phyloP scores from a whole-genome alignment of 2,888 invertebrate genomes.

The Heteromyza rotundicornis region DNA sequence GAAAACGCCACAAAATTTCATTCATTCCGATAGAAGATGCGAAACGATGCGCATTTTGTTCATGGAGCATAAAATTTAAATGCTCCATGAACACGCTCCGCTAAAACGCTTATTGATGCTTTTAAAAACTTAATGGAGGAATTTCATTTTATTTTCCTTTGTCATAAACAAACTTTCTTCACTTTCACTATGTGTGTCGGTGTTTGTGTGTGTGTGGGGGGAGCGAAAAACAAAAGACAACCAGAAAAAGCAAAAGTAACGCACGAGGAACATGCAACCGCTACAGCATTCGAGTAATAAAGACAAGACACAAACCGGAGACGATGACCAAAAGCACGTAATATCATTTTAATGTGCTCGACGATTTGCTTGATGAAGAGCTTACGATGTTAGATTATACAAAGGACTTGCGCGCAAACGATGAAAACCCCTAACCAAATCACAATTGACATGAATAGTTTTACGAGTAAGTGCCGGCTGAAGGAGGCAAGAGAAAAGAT shows the following conservation, averaged over 20 bases:
- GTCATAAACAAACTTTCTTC: not conserved
- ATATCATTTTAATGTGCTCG: constrained; percentile 6
- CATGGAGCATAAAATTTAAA: not conserved
- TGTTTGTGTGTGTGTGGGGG: too few species aligned
- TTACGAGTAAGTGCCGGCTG: too few species aligned
- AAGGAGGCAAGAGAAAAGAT: too few species aligned
- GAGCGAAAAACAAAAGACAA: not conserved
- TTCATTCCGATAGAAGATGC: too few species aligned
- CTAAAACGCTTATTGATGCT: constrained; percentile 12
- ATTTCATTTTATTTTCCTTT: constrained; percentile 6
- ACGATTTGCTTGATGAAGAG: constrained; percentile 16
- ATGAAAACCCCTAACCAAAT: too few species aligned
- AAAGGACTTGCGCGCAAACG: too few species aligned
- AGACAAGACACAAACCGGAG: not conserved
- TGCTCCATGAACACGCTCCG: constrained; percentile 1
- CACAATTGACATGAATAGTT: too few species aligned
- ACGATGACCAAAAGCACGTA: not conserved
- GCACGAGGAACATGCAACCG: too few species aligned
- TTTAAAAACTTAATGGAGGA: constrained; percentile 18
- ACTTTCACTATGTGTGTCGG: too few species aligned
- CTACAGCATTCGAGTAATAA: too few species aligned
- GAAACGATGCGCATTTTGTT: not conserved
- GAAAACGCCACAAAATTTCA: too few species aligned
- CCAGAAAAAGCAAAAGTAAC: too few species aligned
- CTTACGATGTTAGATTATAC: not conserved